Evolutionary conservation across 2,113 vertebrate species (phyloP).

Genomic region (Clarias gariepinus): DNA sequence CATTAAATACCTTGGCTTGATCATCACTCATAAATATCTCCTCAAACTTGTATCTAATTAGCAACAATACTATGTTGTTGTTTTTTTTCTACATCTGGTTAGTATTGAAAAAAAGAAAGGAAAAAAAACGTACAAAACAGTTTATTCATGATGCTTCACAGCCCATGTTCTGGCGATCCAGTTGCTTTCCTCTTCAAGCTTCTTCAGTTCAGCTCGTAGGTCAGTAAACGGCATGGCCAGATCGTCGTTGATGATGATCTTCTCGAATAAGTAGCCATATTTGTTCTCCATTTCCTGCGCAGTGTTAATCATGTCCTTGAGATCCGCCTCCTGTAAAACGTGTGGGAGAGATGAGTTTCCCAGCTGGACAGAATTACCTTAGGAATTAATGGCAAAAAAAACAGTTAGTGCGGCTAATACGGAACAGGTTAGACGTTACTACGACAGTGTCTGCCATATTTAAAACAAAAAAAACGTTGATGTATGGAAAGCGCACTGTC

Average conservation of each 20-base stretch:
- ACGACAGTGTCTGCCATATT: neutral
- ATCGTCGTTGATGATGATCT: slow-evolving; percentile 87
- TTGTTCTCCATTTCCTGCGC: slow-evolving; percentile 85
- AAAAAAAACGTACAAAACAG: neutral
- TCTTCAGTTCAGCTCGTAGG: slow-evolving; percentile 81
- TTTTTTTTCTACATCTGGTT: neutral
- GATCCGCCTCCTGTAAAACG: slow-evolving; percentile 84
- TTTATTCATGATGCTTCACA: neutral
- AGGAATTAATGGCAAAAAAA: neutral
- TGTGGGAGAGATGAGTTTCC: slow-evolving; percentile 16
- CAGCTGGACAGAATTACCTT: neutral
- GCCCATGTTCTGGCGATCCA: slow-evolving; percentile 90
- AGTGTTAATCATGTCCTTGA: slow-evolving; percentile 86
- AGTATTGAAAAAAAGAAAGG: neutral
- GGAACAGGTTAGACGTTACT: neutral
- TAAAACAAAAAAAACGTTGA: neutral
- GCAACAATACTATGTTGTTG: neutral
- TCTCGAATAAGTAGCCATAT: slow-evolving; percentile 86
- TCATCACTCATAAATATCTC: neutral
- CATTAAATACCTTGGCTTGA: neutral
- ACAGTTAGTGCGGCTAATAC: neutral
- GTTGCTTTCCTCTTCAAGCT: slow-evolving; percentile 74
- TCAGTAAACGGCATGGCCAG: slow-evolving; percentile 79
- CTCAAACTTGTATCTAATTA: neutral
- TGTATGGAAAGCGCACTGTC: slow-evolving; percentile 9